Percentiles rank a stretch among this genome's conserved stretches.
phyloP scores from a whole-genome alignment of 2,113 vertebrate genomes.

The Girardinichthys multiradiatus region DNA sequence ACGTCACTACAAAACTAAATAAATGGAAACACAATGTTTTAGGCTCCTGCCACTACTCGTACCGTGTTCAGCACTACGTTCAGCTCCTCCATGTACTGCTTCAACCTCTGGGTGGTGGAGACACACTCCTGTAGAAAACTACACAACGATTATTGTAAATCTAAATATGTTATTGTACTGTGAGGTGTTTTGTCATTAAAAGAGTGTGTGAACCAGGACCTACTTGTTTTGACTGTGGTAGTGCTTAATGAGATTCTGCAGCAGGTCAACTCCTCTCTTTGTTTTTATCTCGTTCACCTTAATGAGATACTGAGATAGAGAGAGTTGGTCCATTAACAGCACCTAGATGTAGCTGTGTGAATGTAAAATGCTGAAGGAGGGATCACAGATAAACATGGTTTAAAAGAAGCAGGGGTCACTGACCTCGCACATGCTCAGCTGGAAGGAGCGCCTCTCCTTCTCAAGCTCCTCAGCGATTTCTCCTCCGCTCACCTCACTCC shows the following conservation, averaged over 20 bases:
- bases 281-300: conserved; percentile 74
- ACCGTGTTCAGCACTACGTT: conserved; percentile 65
- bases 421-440: conserved; percentile 74
- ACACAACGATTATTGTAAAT: conserved; percentile 24
- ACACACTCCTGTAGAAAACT: conserved; percentile 75
- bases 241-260: conserved; percentile 75
- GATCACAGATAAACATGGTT: neutral
- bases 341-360: neutral
- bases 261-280: conserved; percentile 70
- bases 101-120: conserved; percentile 66
- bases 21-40: neutral
- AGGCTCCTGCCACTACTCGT: conserved; percentile 2
- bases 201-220: conserved; percentile 1
- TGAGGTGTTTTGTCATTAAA: neutral
- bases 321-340: neutral
- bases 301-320: conserved; percentile 63
- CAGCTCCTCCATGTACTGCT: conserved; percentile 74
- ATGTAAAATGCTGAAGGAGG: neutral
- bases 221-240: conserved; percentile 74
- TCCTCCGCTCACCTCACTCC: conserved; percentile 70
- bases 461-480: conserved; percentile 73
- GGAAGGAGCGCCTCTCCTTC: conserved; percentile 72
- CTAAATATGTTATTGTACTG: neutral
- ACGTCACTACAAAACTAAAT: neutral
- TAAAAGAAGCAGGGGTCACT: neutral